Percentiles rank a stretch among this genome's conserved stretches.
Conservation (phyloP, 2,888 invertebrate species). For the Leistus spinibarbis region DNA sequence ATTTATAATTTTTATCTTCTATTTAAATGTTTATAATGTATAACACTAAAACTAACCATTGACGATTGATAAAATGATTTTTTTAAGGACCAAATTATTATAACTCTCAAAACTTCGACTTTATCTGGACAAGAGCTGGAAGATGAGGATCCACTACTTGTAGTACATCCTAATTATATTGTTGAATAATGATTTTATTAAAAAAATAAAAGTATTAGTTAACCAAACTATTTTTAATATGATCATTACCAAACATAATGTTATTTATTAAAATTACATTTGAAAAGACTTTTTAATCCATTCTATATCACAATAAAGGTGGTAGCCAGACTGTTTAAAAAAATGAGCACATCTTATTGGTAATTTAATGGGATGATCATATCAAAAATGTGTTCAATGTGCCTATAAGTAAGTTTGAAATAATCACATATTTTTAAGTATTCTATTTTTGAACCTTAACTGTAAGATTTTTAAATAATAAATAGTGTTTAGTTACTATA, state of each 20-base stretch:
- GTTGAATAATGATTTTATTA: conserved; percentile 63
- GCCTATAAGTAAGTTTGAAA: background rate
- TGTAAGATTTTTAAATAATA: background rate
- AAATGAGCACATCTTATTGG: too few relatives aligned
- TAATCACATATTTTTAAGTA: background rate
- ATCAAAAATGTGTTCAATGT: background rate
- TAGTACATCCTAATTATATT: conserved; percentile 96
- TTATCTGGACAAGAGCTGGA: conserved; percentile 62
- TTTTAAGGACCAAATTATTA: conserved; percentile 81
- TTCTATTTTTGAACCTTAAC: background rate
- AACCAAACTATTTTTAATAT: background rate
- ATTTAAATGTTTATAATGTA: too few relatives aligned
- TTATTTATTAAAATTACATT: too few relatives aligned
- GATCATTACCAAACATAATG: too few relatives aligned
- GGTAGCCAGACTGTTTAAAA: too few relatives aligned
- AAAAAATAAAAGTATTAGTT: too few relatives aligned
- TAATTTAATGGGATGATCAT: too few relatives aligned
- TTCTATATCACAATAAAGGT: too few relatives aligned
- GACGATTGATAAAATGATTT: conserved; percentile 39
- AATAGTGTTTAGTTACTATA: background rate
- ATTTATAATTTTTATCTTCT: background rate
- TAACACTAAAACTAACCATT: conserved; percentile 1
- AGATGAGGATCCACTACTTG: conserved; percentile 81
- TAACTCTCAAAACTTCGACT: conserved; percentile 69
- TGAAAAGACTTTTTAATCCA: too few relatives aligned